Percentiles rank a stretch among this genome's conserved stretches.
These are phyloP conservation scores for Scleropages formosus DNA, from an alignment of 2,797 vertebrate species.

Conservation along the genomic window DNA sequence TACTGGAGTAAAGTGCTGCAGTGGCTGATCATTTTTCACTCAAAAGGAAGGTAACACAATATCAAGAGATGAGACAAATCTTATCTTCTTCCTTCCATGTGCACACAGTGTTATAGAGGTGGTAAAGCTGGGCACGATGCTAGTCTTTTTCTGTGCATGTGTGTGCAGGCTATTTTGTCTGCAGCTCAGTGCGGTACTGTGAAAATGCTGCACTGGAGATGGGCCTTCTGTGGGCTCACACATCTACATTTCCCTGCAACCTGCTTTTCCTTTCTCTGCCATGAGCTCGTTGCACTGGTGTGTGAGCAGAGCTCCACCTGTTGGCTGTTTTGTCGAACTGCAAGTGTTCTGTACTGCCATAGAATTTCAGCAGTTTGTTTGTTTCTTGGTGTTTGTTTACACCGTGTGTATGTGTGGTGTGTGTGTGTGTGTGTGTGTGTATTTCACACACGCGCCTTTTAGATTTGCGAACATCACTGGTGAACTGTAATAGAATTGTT, in stretches of 20 bases:
- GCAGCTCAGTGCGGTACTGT: conserved; percentile 6
- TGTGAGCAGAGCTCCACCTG: conserved; percentile 4
- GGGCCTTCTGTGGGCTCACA: conserved; percentile 9
- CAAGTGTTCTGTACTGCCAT: background rate
- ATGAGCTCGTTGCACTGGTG: background rate
- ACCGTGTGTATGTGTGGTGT: no score
- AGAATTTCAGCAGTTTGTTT: background rate
- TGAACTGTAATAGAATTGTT: no score
- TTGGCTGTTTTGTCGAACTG: conserved; percentile 1
- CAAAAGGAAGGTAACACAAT: background rate
- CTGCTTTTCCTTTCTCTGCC: background rate
- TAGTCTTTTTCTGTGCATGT: background rate
- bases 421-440: no score
- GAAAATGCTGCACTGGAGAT: conserved; percentile 22
- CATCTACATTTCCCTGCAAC: background rate
- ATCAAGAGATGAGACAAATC: background rate
- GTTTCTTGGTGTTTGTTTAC: no score
- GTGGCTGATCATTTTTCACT: background rate
- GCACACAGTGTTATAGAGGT: background rate
- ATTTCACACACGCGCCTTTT: no score
- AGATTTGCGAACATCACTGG: no score
- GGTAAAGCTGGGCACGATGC: background rate
- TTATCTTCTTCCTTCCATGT: background rate
- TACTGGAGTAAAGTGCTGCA: background rate
- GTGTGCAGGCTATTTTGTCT: background rate